A percentile compares a stretch with the other conserved stretches of the same genome.
Conservation (phyloP, 2,113 vertebrate species). For the Lepidothrix coronata region DNA sequence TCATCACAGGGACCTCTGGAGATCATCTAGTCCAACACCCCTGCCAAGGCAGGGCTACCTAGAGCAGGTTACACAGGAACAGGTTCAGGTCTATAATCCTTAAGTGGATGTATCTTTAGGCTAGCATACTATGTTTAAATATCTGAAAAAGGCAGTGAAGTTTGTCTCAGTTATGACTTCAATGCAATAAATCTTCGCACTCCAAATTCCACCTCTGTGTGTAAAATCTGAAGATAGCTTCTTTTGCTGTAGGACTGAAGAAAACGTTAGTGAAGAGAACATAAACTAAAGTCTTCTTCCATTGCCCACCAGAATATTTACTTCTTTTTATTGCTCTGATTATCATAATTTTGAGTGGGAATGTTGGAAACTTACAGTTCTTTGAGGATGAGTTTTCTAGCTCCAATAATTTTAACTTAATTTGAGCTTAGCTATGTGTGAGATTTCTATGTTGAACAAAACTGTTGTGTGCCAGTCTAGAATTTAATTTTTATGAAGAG, state of each 20-base stretch:
- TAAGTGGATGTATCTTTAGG: rapidly evolving
- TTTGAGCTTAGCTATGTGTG: not conserved
- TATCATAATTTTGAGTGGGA: not conserved
- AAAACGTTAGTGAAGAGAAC: not conserved
- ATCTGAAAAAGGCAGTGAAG: not conserved
- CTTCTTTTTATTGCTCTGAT: not conserved
- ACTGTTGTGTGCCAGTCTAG: not conserved
- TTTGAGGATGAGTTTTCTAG: not conserved
- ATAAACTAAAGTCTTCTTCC: not conserved
- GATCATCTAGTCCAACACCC: not conserved
- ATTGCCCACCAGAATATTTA: not conserved
- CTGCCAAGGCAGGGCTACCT: not conserved
- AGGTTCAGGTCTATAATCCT: not conserved
- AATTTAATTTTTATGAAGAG: not conserved
- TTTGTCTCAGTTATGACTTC: not conserved
- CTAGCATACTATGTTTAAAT: not conserved
- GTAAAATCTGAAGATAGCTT: not conserved
- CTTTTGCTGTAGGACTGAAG: not conserved
- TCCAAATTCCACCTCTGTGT: not conserved
- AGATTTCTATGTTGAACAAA: not conserved
- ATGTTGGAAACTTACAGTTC: not conserved
- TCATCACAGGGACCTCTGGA: not conserved
- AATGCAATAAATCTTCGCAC: not conserved
- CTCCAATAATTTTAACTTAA: not conserved
- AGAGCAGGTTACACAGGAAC: not conserved